Conservation (phyloP, 2,113 vertebrate genomes). For the Gasterosteus nipponicus region DNA sequence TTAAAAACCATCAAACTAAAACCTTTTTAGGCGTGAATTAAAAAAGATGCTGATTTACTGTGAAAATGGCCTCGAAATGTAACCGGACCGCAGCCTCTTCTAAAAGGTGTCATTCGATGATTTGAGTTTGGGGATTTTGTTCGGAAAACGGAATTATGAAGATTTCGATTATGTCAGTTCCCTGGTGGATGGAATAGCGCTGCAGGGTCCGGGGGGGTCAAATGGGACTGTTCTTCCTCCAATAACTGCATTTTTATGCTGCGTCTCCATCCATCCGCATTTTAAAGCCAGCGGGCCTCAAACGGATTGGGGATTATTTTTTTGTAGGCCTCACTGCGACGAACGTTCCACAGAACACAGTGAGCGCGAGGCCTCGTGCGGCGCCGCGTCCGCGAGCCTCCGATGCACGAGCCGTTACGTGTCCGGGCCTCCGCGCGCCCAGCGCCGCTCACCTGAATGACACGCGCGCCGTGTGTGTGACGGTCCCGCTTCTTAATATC, state of each 20-base stretch:
- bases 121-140: background rate
- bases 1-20: background rate
- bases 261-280: conserved; percentile 5
- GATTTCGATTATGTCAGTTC: conserved; percentile 5
- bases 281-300: conserved; percentile 32
- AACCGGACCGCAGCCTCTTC: background rate
- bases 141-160: background rate
- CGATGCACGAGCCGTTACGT: background rate
- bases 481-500: background rate
- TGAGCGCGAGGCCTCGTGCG: conserved; percentile 23
- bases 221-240: conserved; percentile 8
- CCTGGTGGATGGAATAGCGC: conserved; percentile 49
- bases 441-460: background rate
- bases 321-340: conserved; percentile 10
- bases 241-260: conserved; percentile 25
- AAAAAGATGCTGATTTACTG: background rate
- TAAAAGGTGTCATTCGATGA: too few relatives aligned
- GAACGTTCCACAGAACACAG: background rate
- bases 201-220: conserved; percentile 1
- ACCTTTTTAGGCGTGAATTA: too few relatives aligned
- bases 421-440: conserved; percentile 15
- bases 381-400: conserved; percentile 11
- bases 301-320: background rate
- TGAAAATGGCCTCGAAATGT: background rate
- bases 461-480: too few relatives aligned